Conservation (phyloP, 2,888 invertebrate genomes). For the Nasonia oneida region DNA sequence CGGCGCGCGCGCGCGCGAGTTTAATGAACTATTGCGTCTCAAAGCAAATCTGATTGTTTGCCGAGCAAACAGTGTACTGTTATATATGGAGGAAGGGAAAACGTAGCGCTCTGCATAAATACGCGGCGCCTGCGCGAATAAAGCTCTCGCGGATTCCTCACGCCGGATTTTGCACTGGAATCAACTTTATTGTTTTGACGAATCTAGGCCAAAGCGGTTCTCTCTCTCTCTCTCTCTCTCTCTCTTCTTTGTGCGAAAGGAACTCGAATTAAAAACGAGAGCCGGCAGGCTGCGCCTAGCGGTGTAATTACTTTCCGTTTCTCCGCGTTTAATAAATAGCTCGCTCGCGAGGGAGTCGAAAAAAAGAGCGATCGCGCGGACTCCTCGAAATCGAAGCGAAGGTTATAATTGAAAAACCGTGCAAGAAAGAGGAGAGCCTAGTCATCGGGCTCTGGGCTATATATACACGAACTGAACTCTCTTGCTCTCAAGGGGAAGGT, state of each 20-base stretch:
- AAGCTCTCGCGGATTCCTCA: neutral
- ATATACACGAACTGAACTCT: neutral
- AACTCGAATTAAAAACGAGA: neutral
- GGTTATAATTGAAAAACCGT: neutral
- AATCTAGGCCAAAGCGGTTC: neutral
- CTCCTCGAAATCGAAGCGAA: neutral
- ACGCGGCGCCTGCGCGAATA: neutral
- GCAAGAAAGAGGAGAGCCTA: neutral
- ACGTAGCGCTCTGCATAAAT: neutral
- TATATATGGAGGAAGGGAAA: neutral
- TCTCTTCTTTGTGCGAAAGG: neutral
- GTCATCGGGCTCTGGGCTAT: neutral
- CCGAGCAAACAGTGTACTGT: neutral
- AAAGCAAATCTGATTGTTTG: slow-evolving; percentile 10
- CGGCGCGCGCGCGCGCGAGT: neutral
- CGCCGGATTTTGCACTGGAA: neutral
- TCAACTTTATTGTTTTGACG: slow-evolving; percentile 1
- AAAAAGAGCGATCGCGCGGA: neutral
- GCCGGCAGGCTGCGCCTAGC: neutral
- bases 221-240: neutral
- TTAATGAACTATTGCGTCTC: slow-evolving; percentile 7
- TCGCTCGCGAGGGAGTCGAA: neutral
- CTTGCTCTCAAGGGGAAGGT: neutral
- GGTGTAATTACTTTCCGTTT: neutral
- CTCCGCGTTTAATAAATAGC: neutral